Conservation (phyloP, 2,888 invertebrate species). For the Terebella lapidaria region DNA sequence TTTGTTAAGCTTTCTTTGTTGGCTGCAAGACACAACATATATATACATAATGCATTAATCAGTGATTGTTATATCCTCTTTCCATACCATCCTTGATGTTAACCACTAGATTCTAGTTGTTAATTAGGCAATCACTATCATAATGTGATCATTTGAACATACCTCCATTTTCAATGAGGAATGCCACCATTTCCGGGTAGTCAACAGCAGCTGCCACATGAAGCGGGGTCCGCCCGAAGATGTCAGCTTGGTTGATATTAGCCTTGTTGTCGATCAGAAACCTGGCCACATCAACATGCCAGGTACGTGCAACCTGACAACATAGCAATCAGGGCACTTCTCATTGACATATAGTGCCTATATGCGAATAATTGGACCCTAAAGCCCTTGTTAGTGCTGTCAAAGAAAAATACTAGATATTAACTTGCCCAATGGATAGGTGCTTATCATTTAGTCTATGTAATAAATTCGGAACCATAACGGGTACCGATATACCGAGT, state of each 20-base stretch:
- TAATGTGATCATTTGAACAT: not conserved
- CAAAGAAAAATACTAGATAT: not conserved
- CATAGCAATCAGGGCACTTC: too few species aligned
- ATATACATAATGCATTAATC: too few species aligned
- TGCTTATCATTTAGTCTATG: too few species aligned
- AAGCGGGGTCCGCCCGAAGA: slow-evolving; percentile 44
- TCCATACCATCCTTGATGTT: too few species aligned
- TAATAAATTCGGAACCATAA: too few species aligned
- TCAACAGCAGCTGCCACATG: slow-evolving; percentile 51
- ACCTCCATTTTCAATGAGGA: slow-evolving; percentile 44
- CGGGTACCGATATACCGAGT: too few species aligned
- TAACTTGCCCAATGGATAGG: too few species aligned
- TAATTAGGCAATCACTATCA: not conserved
- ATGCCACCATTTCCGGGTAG: slow-evolving; percentile 45
- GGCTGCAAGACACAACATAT: slow-evolving; percentile 29
- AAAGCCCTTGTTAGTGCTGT: not conserved
- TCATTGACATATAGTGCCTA: not conserved
- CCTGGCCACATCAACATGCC: slow-evolving; percentile 46
- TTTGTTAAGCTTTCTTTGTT: slow-evolving; percentile 38
- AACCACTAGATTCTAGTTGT: not conserved
- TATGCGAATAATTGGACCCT: not conserved
- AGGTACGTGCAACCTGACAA: slow-evolving; percentile 42
- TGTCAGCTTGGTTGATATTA: slow-evolving; percentile 38
- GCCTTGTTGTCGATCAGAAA: slow-evolving; percentile 43
- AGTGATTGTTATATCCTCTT: too few species aligned